Evolutionary conservation across 2,888 invertebrate genomes (phyloP).

Genomic region (Hemistola chrysoprasaria): DNA sequence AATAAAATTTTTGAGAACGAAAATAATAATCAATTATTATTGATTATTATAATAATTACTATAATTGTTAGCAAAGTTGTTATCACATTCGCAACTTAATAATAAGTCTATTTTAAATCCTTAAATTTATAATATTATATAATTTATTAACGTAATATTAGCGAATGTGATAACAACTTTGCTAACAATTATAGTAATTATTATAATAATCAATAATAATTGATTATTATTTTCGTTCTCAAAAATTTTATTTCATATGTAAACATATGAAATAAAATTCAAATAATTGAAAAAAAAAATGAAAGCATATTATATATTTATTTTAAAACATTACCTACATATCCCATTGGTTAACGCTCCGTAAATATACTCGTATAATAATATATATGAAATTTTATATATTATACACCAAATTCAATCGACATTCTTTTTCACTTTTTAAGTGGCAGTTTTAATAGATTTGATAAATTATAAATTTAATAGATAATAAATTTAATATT

Average conservation of each 20-base stretch:
- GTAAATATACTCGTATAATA: conserved; percentile 6
- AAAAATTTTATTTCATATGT: conserved; percentile 3
- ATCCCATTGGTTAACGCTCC: conserved; percentile 13
- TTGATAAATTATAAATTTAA: too few species aligned
- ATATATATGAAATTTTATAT: conserved; percentile 7
- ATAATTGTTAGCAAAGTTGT: conserved; percentile 14
- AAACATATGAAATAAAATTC: too few species aligned
- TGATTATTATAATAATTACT: too few species aligned
- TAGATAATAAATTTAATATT: too few species aligned
- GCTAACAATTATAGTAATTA: conserved; percentile 14
- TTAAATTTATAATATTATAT: conserved; percentile 37
- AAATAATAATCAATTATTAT: too few species aligned
- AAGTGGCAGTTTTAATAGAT: conserved; percentile 15
- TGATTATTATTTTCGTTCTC: conserved; percentile 8
- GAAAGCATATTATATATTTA: conserved; percentile 29
- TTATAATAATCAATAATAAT: too few species aligned
- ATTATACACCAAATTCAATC: conserved; percentile 20
- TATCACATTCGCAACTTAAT: conserved; percentile 21
- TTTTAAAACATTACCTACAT: conserved; percentile 17
- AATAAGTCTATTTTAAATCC: conserved; percentile 42
- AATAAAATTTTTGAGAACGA: conserved; percentile 12
- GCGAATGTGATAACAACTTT: conserved; percentile 17
- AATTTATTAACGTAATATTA: too few species aligned
- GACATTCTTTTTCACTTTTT: conserved; percentile 12
- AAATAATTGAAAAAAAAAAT: too few species aligned